Evolutionary conservation across 53 echinoderm and acorn worm species (phyloP), one percentile per base, ranked within the genome.

Genomic region (Mesocentrotus franciscanus): DNA sequence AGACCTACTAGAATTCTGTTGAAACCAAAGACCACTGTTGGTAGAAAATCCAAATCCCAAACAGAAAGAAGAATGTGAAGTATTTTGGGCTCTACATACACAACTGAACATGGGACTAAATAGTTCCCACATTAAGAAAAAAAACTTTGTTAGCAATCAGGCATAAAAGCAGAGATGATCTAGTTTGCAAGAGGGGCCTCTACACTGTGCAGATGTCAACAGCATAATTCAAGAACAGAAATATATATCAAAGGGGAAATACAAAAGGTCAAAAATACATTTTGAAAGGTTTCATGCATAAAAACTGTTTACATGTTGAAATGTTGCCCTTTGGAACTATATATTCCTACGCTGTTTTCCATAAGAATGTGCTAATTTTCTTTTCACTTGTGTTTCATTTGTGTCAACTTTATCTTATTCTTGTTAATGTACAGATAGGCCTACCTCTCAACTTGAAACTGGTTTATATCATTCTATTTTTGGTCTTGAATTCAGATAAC

Each of bases 1-100:
- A 92, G 34, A 92, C 24, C 39, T 66, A 70, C 92, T 64, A 39
- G 68, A 34, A 92, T 30, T 92, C 33, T 39, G 60, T 24, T 92
- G 92, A 66, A 92, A 92, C 68, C 61, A 39, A 64, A 92, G 56
- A 92, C 70, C 92, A 34, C 62, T 60, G 33, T n/a, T 90, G 90
- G 92, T 66, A 18, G 30, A 61, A 92, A 92, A 92, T 64, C 92
- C 92, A 61, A 64, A 61, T 66, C 92, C 68, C 70, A 34, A 66
- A 92, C 62, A 92, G 62, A 36, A 61, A 61, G 62, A 92, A 92
- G 59, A 62, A 92, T 92, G 68, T 70, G 34, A 92, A 92, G 27
- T 64, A 90, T 90, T 90, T 60, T 60, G 60, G 58, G 29, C 90
- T 60, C 60, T 12, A 58, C 29, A 30, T 30, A 90, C 49, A 59